Percentiles rank a stretch among this genome's conserved stretches.
Evolutionary conservation across 2,888 invertebrate species (phyloP).

Genomic region (Athalia rosae): DNA sequence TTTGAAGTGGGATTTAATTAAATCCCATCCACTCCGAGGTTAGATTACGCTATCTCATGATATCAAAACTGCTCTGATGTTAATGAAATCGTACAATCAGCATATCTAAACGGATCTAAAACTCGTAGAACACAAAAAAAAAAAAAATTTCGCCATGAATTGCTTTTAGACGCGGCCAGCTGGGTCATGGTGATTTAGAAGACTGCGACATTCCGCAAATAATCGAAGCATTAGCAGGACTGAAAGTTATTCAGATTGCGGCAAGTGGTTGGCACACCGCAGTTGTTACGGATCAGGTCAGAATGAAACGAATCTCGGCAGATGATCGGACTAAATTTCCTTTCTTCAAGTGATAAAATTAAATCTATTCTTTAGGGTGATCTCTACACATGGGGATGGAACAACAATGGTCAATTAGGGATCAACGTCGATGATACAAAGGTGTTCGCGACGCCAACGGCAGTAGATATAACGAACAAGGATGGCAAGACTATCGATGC

Average conservation of each 20-base stretch:
- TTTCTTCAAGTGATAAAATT: not conserved
- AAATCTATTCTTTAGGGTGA: conserved; percentile 77
- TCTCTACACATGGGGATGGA: conserved; percentile 94
- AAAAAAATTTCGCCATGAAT: not conserved
- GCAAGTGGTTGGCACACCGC: conserved; percentile 93
- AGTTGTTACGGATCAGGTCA: conserved; percentile 80
- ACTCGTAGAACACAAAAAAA: too few species aligned
- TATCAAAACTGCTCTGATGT: too few species aligned
- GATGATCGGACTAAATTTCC: not conserved
- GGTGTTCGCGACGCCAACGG: conserved; percentile 74
- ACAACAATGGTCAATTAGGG: conserved; percentile 90
- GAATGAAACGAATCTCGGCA: not conserved
- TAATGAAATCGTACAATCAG: too few species aligned
- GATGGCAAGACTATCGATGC: conserved; percentile 60
- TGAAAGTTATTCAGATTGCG: conserved; percentile 82
- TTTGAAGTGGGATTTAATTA: too few species aligned
- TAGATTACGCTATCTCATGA: conserved; percentile 6
- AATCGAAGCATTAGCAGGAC: conserved; percentile 85
- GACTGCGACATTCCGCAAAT: conserved; percentile 79
- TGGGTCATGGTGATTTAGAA: conserved; percentile 86
- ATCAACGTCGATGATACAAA: conserved; percentile 73
- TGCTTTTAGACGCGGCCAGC: conserved; percentile 85
- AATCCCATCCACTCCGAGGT: not conserved
- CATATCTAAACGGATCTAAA: too few species aligned
- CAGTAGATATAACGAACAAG: conserved; percentile 73